Percentiles rank a stretch among this genome's conserved stretches.
phyloP scores from a whole-genome alignment of 1,140 invertebrate genomes.

The Drosophila takahashii region DNA sequence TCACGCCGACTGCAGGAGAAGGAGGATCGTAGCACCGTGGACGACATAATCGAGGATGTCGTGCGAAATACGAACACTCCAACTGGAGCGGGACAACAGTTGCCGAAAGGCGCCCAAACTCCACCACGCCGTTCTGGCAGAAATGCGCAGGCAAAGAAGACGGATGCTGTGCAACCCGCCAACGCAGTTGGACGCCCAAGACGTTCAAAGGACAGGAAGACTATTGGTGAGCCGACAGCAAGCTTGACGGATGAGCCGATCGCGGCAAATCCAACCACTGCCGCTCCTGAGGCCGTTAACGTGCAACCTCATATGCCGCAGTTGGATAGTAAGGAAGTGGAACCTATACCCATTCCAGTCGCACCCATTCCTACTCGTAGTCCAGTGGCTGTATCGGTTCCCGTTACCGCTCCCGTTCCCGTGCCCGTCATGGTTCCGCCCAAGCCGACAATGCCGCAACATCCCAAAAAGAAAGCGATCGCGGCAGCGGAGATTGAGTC shows the following conservation, averaged over 20 bases:
- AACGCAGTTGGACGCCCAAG: conserved; percentile 86
- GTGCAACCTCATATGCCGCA: conserved; percentile 40
- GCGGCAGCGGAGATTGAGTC: conserved; percentile 81
- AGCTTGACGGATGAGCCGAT: conserved; percentile 86
- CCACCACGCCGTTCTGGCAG: conserved; percentile 71
- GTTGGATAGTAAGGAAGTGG: conserved; percentile 39
- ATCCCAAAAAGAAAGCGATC: conserved; percentile 81
- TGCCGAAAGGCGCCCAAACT: conserved; percentile 79
- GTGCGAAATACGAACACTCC: conserved; percentile 88
- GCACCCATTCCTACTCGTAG: conserved; percentile 1
- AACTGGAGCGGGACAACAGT: conserved; percentile 61
- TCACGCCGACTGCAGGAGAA: conserved; percentile 92
- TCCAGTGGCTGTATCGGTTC: conserved; percentile 5
- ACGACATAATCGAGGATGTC: conserved; percentile 95
- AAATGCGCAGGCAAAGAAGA: conserved; percentile 65
- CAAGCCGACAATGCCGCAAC: conserved; percentile 69
- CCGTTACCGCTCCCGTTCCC: conserved; percentile 26
- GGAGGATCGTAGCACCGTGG: conserved; percentile 90
- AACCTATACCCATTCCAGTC: background rate
- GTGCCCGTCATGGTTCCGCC: conserved; percentile 16
- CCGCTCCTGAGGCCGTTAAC: background rate
- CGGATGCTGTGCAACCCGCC: conserved; percentile 81
- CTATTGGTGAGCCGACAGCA: conserved; percentile 86
- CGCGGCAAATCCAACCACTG: conserved; percentile 9
- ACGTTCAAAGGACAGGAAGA: conserved; percentile 87